A percentile compares a stretch with the other conserved stretches of the same genome.
phyloP scores from a whole-genome alignment of 2,113 vertebrate genomes.

The Heliornis fulica region DNA sequence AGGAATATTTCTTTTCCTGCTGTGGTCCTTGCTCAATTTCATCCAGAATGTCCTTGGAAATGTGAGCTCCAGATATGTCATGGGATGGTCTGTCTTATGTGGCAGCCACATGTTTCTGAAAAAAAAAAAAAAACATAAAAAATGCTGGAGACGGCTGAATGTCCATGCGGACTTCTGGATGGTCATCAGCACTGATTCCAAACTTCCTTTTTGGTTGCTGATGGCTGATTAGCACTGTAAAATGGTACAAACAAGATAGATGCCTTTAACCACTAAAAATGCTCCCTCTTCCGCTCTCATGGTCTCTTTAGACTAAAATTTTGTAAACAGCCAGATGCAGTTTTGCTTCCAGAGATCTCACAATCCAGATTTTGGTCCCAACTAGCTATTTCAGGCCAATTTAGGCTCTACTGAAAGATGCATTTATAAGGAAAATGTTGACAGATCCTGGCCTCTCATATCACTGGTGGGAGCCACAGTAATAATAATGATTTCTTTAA shows the following conservation, averaged over 20 bases:
- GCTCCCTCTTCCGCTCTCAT: neutral
- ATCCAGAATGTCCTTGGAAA: slow-evolving; percentile 19
- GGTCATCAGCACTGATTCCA: neutral
- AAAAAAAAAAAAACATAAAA: too few relatives aligned
- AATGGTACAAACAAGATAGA: slow-evolving; percentile 8
- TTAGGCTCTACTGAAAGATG: slow-evolving; percentile 39
- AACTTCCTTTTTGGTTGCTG: neutral
- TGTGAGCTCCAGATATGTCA: neutral
- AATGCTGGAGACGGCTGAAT: neutral
- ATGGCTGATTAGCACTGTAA: neutral
- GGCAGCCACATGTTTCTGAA: slow-evolving; percentile 17
- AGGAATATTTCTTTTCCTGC: neutral
- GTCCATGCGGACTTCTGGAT: neutral
- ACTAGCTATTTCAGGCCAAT: neutral
- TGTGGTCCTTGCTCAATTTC: neutral
- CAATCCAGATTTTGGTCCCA: slow-evolving; percentile 7
- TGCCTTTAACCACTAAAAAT: slow-evolving; percentile 18
- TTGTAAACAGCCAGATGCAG: slow-evolving; percentile 23
- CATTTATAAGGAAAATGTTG: slow-evolving; percentile 65
- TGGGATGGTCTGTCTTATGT: neutral
- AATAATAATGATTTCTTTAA: slow-evolving; percentile 60
- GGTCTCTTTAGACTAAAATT: neutral
- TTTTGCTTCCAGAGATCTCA: slow-evolving; percentile 44
- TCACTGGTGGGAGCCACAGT: neutral
- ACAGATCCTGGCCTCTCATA: slow-evolving; percentile 50